Evolutionary conservation across 2,888 invertebrate species (phyloP), one percentile per base, ranked within the genome.

Genomic region (Ditula angustiorana): DNA sequence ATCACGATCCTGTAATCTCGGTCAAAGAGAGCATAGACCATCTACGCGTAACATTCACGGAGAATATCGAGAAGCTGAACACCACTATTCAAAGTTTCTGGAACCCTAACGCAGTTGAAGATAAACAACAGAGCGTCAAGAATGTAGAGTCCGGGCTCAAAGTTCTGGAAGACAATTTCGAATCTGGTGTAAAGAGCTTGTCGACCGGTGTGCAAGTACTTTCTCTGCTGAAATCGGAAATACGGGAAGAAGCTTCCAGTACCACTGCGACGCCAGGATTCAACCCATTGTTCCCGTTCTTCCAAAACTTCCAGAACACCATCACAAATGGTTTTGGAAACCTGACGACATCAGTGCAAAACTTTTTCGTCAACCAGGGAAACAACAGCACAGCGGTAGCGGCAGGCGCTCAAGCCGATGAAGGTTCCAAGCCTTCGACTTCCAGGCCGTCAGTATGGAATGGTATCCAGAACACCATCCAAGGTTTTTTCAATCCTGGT

Each of bases 41-140:
- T 16, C 71, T 92, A 21, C 86, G 81, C 65, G 74, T 76, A 1
- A 79, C 74, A 35, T 88, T 92, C 58, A 72, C 74, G 1, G 70
- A 68, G 8, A 84, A 91, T 72, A 79, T 92, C 5, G 69, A 77
- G 0, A 87, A 87, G 66, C 69, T 92, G 0, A 86, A 88, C 61
- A 71, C 74, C 23, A 84, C 86, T 0, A 70, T 91, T 10, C 81
- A 83, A 26, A 75, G 70, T 0, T 79, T 81, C 67, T 74, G 83
- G 35, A 75, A 74, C 11, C 73, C 79, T 3, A 75, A 77, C 4
- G 67, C 66, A 24, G 67, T 61, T 8, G 69, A 76, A 4, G 63
- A 70, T 19, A 66, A 73, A 23, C 72, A 79, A 66, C 68, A 67
- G 2, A 72, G 78, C 8, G 74, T 85, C 23, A 68, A 73, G 66